phyloP scores from a whole-genome alignment of 2,888 invertebrate species.

The Microctonus hyperodae region DNA sequence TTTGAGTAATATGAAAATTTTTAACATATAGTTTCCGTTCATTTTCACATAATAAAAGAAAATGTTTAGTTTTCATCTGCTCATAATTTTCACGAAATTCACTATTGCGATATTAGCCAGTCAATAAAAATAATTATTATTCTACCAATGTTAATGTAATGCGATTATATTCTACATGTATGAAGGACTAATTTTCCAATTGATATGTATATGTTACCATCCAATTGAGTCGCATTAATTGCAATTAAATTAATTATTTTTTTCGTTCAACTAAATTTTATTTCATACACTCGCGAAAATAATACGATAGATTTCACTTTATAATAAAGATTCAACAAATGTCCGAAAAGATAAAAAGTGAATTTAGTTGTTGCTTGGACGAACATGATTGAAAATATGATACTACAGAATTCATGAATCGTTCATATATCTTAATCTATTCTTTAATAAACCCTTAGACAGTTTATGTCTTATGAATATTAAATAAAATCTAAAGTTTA shows the following conservation, averaged over 20 bases:
- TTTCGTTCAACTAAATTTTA: no score
- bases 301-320: not conserved
- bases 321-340: not conserved
- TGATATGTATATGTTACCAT: no score
- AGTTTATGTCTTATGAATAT: not conserved
- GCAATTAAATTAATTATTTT: no score
- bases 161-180: not conserved
- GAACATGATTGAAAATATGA: not conserved
- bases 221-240: no score
- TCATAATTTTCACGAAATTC: no score
- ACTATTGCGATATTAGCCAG: no score
- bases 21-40: no score
- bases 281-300: not conserved
- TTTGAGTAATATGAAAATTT: no score
- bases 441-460: not conserved
- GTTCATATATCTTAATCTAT: not conserved
- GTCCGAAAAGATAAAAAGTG: not conserved
- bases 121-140: not conserved
- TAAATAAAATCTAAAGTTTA: slow-evolving; percentile 15
- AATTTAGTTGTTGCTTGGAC: not conserved
- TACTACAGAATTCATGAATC: not conserved
- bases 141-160: not conserved
- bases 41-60: no score
- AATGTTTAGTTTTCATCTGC: no score
- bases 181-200: not conserved